Evolutionary conservation across 2,113 vertebrate species (phyloP).

Genomic region (Uropsilus gracilis): DNA sequence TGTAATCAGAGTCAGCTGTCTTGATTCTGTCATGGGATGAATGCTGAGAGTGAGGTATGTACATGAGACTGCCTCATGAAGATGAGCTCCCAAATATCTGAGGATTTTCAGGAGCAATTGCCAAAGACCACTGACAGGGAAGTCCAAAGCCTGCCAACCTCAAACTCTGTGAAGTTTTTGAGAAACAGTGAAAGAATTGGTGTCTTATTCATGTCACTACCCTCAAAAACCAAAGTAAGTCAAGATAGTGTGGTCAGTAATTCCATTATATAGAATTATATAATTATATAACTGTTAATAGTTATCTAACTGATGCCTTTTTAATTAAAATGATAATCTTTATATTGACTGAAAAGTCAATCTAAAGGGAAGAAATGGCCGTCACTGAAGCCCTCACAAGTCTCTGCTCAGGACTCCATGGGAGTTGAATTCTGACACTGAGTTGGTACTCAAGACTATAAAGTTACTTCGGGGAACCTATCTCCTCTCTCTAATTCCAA

Average conservation of each 20-base stretch:
- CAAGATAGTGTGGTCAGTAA: neutral
- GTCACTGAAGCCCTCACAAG: neutral
- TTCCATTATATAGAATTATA: too few relatives aligned
- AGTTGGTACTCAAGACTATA: neutral
- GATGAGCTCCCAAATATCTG: neutral
- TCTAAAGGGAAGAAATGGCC: neutral
- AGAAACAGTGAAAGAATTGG: neutral
- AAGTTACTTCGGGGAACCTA: conserved; percentile 60
- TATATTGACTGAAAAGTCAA: neutral
- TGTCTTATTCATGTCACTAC: neutral
- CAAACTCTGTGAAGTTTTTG: neutral
- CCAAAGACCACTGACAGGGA: neutral
- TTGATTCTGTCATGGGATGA: neutral
- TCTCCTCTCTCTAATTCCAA: conserved; percentile 69
- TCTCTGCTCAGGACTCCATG: neutral
- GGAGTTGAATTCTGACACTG: neutral
- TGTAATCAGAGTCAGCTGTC: neutral
- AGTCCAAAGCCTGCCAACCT: neutral
- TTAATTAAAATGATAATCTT: neutral
- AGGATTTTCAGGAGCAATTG: neutral
- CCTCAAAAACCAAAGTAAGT: neutral
- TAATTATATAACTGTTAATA: neutral
- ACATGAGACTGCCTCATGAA: neutral
- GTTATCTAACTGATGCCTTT: neutral
- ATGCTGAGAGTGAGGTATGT: neutral